These are phyloP conservation scores for Drosophila aff. DNA, from an alignment of 1,140 invertebrate species.

Conservation along the genomic window DNA sequence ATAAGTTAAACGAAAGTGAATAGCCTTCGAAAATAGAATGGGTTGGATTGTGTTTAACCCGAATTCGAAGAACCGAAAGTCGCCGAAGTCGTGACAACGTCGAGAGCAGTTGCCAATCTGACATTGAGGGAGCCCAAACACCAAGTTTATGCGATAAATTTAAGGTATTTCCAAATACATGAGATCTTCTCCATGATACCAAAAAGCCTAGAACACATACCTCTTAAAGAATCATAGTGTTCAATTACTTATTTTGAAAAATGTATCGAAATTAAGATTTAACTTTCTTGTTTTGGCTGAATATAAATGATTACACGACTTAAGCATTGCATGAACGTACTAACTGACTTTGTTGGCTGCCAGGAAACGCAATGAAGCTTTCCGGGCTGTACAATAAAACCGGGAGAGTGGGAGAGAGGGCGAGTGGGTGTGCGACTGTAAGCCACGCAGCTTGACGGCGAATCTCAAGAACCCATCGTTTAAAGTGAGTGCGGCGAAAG, in stretches of 20 bases:
- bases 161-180: neutral
- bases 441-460: slow-evolving; percentile 10
- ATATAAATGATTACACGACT: neutral
- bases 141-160: neutral
- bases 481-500: slow-evolving; percentile 65
- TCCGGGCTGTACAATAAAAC: slow-evolving; percentile 38
- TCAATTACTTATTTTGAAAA: neutral
- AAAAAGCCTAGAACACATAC: no score
- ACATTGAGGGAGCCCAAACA: slow-evolving; percentile 17
- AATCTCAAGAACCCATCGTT: slow-evolving; percentile 52
- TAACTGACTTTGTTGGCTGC: slow-evolving; percentile 1
- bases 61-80: slow-evolving; percentile 31
- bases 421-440: slow-evolving; percentile 29
- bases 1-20: slow-evolving; percentile 65
- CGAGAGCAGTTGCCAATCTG: slow-evolving; percentile 40
- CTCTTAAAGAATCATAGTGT: no score
- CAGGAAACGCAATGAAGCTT: slow-evolving; percentile 65
- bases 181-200: no score
- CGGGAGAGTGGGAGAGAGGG: neutral
- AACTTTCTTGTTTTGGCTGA: neutral
- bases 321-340: neutral
- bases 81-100: slow-evolving; percentile 11
- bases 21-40: slow-evolving; percentile 63
- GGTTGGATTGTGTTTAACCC: slow-evolving; percentile 43
- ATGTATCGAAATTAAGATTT: no score